Percentiles rank a stretch among this genome's conserved stretches.
Evolutionary conservation across 2,797 vertebrate species (phyloP).

Genomic region (Artibeus lituratus): DNA sequence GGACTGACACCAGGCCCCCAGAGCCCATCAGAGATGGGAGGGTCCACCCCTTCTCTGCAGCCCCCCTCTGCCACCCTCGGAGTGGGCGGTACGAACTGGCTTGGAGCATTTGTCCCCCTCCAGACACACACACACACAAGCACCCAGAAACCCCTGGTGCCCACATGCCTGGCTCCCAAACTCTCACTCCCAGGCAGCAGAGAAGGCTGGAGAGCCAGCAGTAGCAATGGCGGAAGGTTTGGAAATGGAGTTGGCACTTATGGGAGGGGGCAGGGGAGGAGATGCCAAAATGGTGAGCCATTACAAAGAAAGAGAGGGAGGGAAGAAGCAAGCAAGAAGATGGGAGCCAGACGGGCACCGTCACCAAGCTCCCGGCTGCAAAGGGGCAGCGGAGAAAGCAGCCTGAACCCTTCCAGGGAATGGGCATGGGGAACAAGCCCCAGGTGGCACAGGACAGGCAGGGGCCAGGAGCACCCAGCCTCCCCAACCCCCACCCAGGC

Average conservation of each 20-base stretch:
- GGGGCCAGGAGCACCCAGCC: neutral
- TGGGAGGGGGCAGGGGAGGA: constrained; percentile 47
- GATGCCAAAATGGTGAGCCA: constrained; percentile 68
- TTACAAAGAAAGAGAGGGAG: constrained; percentile 23
- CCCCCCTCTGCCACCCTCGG: constrained; percentile 32
- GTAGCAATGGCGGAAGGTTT: constrained; percentile 42
- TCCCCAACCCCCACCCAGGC: constrained; percentile 56
- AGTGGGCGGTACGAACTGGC: neutral
- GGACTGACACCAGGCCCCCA: neutral
- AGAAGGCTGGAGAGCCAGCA: constrained; percentile 39
- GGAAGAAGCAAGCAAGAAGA: constrained; percentile 31
- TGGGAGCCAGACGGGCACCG: constrained; percentile 51
- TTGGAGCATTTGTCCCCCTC: neutral
- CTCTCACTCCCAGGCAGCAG: neutral
- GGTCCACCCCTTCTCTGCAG: neutral
- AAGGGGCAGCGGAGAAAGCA: neutral
- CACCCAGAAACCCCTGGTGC: neutral
- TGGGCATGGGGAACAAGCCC: neutral
- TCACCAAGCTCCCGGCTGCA: constrained; percentile 2
- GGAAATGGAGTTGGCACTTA: constrained; percentile 61
- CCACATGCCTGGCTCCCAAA: neutral
- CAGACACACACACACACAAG: neutral
- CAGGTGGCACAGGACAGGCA: constrained; percentile 33
- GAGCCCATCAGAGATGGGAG: neutral
- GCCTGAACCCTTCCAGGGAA: neutral